These are phyloP conservation scores for Tridacna crocea DNA, from an alignment of 2,888 invertebrate species.

Conservation along the genomic window DNA sequence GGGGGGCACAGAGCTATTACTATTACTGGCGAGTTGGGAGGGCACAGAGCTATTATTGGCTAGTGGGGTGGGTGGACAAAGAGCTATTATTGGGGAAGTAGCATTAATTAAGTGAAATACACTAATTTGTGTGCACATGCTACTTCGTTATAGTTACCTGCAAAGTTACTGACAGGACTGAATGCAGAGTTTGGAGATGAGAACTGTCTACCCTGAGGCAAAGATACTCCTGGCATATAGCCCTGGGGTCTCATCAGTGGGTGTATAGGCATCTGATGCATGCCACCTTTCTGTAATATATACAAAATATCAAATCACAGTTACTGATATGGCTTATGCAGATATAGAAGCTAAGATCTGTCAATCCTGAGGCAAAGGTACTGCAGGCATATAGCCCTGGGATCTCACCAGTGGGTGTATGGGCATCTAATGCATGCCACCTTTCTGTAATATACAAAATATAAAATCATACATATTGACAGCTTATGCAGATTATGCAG, in stretches of 20 bases:
- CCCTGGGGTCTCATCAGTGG: constrained; percentile 54
- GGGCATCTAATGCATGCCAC: constrained; percentile 53
- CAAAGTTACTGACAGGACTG: constrained; percentile 73
- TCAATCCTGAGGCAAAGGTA: constrained; percentile 51
- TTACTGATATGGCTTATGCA: constrained; percentile 79
- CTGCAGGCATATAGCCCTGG: constrained; percentile 36
- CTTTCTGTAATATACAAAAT: constrained; percentile 53
- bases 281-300: constrained; percentile 48
- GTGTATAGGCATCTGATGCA: constrained; percentile 53
- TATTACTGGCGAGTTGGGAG: too few relatives aligned
- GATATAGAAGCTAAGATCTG: constrained; percentile 79
- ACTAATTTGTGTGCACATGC: too few relatives aligned
- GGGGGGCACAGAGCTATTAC: too few relatives aligned
- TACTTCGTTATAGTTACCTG: constrained; percentile 27
- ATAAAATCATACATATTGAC: too few relatives aligned
- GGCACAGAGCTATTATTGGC: too few relatives aligned
- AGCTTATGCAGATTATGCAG: too few relatives aligned
- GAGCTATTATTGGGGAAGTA: too few relatives aligned
- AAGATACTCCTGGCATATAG: constrained; percentile 26
- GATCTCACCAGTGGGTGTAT: constrained; percentile 52
- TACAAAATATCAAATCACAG: not conserved
- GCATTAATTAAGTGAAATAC: too few relatives aligned
- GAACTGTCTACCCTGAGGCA: constrained; percentile 64
- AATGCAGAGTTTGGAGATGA: constrained; percentile 81
- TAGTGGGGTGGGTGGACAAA: too few relatives aligned